phyloP scores from a whole-genome alignment of 2,797 vertebrate species.

The Pristis pectinata region DNA sequence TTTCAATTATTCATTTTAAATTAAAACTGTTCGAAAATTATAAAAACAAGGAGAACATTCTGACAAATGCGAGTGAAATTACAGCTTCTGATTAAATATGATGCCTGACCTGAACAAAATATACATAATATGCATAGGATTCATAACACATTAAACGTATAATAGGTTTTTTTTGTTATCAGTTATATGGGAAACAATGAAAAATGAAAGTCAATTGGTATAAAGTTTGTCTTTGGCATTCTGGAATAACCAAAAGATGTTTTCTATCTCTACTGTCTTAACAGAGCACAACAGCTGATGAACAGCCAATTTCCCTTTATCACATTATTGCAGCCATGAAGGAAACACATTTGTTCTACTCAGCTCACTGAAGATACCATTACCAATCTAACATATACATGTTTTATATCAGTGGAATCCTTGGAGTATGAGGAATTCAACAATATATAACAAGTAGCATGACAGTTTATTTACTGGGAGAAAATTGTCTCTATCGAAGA shows the following conservation, averaged over 20 bases:
- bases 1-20: background rate
- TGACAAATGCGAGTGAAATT: slow-evolving; percentile 15
- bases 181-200: slow-evolving; percentile 51
- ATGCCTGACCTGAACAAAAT: background rate
- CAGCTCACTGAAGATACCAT: slow-evolving; percentile 99
- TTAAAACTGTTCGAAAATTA: background rate
- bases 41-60: background rate
- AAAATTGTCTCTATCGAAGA: slow-evolving; percentile 98
- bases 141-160: background rate
- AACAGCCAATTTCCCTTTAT: slow-evolving; percentile 98
- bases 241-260: slow-evolving; percentile 71
- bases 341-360: slow-evolving; percentile 99
- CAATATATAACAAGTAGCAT: slow-evolving; percentile 99
- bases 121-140: background rate
- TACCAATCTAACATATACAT: slow-evolving; percentile 99
- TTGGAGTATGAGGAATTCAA: slow-evolving; percentile 76
- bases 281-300: slow-evolving; percentile 78
- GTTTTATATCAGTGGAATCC: slow-evolving; percentile 98
- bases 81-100: slow-evolving; percentile 8
- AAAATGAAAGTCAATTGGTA: slow-evolving; percentile 76
- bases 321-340: slow-evolving; percentile 93
- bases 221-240: slow-evolving; percentile 69
- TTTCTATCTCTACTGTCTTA: slow-evolving; percentile 72
- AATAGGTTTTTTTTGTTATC: background rate
- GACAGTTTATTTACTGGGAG: slow-evolving; percentile 99